These are phyloP conservation scores for Littorina saxatilis DNA, from an alignment of 1,140 invertebrate species.

Conservation along the genomic window DNA sequence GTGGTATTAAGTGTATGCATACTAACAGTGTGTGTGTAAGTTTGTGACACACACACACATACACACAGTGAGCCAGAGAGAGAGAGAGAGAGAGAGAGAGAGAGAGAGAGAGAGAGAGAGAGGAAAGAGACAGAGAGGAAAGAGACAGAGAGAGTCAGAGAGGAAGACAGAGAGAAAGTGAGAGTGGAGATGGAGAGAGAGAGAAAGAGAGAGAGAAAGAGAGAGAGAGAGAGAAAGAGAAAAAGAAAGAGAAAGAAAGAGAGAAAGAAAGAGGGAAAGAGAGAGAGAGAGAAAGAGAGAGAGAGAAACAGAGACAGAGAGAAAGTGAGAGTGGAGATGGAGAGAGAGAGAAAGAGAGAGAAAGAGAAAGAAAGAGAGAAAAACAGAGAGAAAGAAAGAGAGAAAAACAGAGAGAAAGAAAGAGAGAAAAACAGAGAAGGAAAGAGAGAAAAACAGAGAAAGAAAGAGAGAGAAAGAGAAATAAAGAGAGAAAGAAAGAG, in stretches of 20 bases:
- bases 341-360: too few relatives aligned
- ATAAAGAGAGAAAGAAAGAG: not conserved
- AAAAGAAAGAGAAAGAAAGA: not conserved
- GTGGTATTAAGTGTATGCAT: too few relatives aligned
- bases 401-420: too few relatives aligned
- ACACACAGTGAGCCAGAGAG: constrained; percentile 1
- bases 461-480: not conserved
- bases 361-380: too few relatives aligned
- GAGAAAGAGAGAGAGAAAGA: constrained; percentile 3
- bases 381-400: too few relatives aligned
- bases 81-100: constrained; percentile 38
- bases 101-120: constrained; percentile 36
- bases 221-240: constrained; percentile 21
- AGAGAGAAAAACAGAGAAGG: too few relatives aligned
- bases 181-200: not conserved
- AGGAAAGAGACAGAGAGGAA: not conserved
- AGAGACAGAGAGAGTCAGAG: not conserved
- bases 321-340: too few relatives aligned
- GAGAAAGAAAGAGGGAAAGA: too few relatives aligned
- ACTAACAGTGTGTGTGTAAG: too few relatives aligned
- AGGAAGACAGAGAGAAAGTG: constrained; percentile 17
- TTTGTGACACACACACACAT: too few relatives aligned
- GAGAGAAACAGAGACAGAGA: too few relatives aligned
- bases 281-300: not conserved
- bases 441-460: too few relatives aligned